These are phyloP conservation scores for Drosophila yakuba DNA, from an alignment of 1,140 invertebrate genomes.

Conservation along the genomic window DNA sequence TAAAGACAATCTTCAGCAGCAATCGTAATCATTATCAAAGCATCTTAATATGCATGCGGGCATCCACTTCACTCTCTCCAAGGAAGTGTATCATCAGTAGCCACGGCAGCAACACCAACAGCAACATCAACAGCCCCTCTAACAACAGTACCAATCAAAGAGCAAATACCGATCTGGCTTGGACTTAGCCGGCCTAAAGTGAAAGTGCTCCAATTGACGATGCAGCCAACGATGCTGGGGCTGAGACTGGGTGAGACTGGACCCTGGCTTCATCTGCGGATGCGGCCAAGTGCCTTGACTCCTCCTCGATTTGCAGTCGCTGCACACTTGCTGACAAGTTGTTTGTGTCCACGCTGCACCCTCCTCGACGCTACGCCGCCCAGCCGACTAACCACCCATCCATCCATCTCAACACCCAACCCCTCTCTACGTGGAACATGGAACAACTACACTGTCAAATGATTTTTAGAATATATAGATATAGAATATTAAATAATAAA, in stretches of 20 bases:
- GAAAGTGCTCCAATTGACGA: constrained; percentile 79
- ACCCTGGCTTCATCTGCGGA: constrained; percentile 53
- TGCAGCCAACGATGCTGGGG: constrained; percentile 9
- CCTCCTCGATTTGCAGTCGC: constrained; percentile 50
- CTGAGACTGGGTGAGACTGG: constrained; percentile 24
- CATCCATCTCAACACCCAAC: constrained; percentile 36
- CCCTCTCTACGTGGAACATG: constrained; percentile 5
- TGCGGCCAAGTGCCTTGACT: constrained; percentile 79
- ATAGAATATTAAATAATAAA: too few species aligned
- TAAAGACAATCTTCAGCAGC: constrained; percentile 14
- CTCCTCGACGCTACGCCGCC: constrained; percentile 40
- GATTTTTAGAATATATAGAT: too few species aligned
- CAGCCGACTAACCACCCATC: constrained; percentile 50
- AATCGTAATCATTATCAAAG: constrained; percentile 26
- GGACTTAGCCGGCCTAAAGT: constrained; percentile 60
- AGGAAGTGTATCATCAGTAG: constrained; percentile 50
- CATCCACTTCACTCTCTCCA: constrained; percentile 35
- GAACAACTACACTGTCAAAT: neutral
- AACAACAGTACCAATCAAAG: constrained; percentile 69
- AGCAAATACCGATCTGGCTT: constrained; percentile 71
- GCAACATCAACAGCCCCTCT: constrained; percentile 20
- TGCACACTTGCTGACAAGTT: constrained; percentile 76
- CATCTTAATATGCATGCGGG: constrained; percentile 36
- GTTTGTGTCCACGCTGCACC: constrained; percentile 59
- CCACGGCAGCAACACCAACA: constrained; percentile 12